phyloP scores from a whole-genome alignment of 2,888 invertebrate species.

The Clunio marinus region DNA sequence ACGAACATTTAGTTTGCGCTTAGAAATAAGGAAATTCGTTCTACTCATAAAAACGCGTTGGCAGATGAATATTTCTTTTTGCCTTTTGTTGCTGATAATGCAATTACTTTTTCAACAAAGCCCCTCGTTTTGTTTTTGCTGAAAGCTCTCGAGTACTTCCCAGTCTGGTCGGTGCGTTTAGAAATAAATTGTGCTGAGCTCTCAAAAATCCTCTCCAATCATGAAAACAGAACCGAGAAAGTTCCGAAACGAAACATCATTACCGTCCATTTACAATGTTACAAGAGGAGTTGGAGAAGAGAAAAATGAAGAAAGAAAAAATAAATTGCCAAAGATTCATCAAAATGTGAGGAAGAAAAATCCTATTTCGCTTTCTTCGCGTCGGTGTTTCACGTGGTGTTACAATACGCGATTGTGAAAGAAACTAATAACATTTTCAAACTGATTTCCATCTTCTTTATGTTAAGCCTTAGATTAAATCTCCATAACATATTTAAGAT shows the following conservation, averaged over 20 bases:
- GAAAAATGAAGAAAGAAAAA: not conserved
- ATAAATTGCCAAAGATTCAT: slow-evolving; percentile 34
- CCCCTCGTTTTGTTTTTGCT: not conserved
- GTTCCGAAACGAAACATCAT: not conserved
- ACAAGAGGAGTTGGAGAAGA: not conserved
- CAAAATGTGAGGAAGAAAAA: slow-evolving; percentile 2
- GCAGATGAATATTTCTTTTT: slow-evolving; percentile 15
- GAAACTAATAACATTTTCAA: not conserved
- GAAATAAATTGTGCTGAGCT: not conserved
- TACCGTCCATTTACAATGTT: slow-evolving; percentile 10
- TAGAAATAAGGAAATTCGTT: not conserved
- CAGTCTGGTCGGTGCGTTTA: not conserved
- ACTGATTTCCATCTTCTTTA: too few species aligned
- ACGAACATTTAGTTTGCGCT: too few species aligned
- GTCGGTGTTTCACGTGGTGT: not conserved
- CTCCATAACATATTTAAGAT: too few species aligned
- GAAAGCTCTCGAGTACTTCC: not conserved
- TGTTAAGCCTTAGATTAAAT: too few species aligned
- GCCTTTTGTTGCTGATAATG: slow-evolving; percentile 35
- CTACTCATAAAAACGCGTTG: not conserved
- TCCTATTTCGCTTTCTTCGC: not conserved
- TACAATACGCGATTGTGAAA: not conserved
- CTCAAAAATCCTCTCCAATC: not conserved
- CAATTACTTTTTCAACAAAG: slow-evolving; percentile 7
- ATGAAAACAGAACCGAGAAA: too few species aligned